Evolutionary conservation across 2,888 invertebrate species (phyloP), one percentile per base, ranked within the genome.

Genomic region (Seira ritae): DNA sequence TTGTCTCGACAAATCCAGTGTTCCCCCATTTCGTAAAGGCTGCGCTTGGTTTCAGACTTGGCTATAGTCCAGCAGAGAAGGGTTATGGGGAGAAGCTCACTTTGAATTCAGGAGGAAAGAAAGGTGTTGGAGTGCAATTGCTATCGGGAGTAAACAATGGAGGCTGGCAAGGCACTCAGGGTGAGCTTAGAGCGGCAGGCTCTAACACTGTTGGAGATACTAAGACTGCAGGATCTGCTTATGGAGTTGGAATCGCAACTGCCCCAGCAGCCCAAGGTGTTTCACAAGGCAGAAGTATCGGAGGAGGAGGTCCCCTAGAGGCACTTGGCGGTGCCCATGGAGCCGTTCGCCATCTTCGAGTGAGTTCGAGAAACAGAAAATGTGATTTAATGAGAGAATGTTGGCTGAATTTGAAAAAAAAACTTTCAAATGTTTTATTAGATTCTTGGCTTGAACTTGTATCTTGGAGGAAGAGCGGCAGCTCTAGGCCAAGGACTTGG

Each of bases 21-120:
- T 75, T 75, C 55, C 67, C 80, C 20, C 75, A 75, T 15, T 81
- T 81, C 66, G 80, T 81, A 23, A 81, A 81, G 71, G 80, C 80
- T 24, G 80, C 80, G 6, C 67, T 81, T 24, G 80, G 80, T 15
- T 81, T 81, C 75, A 68, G 80, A 75, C 70, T 81, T 15, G 80
- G 80, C 17, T 71, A 81, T 62, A 81, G 80, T 75, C 80, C 80
- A 15, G 70, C 80, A 70, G 80, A 81, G 55, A 60, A 60, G 22
- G 74, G 69, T 1, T 72, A 72, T 24, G 66, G 46, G 8, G 69
- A 75, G 17, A 81, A 71, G 55, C 60, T 23, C 17, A 19, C 50
- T 4, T 15, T 65, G 10, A 19, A 12, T 37, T 23, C 24, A 6
- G 71, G 15, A 15, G 62, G 62, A 24, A 81, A 81, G 80, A 81